phyloP scores from a whole-genome alignment of 2,888 invertebrate genomes.

The Mylabris sibirica region DNA sequence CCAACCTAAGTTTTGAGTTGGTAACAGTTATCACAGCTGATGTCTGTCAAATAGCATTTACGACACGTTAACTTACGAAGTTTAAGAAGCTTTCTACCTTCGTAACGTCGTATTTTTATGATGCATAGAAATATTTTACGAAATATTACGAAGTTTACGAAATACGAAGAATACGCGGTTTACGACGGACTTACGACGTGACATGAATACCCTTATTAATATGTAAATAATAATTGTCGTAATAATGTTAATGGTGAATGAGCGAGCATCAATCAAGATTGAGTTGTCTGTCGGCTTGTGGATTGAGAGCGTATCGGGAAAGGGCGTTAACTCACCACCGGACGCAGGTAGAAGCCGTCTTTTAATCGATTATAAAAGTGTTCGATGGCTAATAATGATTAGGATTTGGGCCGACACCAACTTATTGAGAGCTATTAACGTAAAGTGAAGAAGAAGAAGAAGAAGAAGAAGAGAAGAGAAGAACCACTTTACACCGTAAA shows the following conservation, averaged over 20 bases:
- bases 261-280: constrained; percentile 3
- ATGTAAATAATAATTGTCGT: not conserved
- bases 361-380: constrained; percentile 54
- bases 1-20: too few relatives aligned
- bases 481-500: not conserved
- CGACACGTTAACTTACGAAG: too few relatives aligned
- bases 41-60: too few relatives aligned
- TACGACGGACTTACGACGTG: too few relatives aligned
- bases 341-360: constrained; percentile 46
- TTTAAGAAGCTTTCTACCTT: too few relatives aligned
- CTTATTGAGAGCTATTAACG: constrained; percentile 36
- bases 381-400: constrained; percentile 54
- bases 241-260: not conserved
- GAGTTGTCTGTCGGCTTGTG: constrained; percentile 9
- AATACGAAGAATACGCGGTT: too few relatives aligned
- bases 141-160: too few relatives aligned
- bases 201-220: too few relatives aligned
- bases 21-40: too few relatives aligned
- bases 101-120: too few relatives aligned
- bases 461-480: not conserved
- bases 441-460: too few relatives aligned
- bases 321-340: constrained; percentile 12
- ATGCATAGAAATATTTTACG: too few relatives aligned
- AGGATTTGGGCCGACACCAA: constrained; percentile 26
- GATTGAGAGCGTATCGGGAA: constrained; percentile 36